phyloP scores from a whole-genome alignment of 2,888 invertebrate species.

The Aspidapion aeneum region DNA sequence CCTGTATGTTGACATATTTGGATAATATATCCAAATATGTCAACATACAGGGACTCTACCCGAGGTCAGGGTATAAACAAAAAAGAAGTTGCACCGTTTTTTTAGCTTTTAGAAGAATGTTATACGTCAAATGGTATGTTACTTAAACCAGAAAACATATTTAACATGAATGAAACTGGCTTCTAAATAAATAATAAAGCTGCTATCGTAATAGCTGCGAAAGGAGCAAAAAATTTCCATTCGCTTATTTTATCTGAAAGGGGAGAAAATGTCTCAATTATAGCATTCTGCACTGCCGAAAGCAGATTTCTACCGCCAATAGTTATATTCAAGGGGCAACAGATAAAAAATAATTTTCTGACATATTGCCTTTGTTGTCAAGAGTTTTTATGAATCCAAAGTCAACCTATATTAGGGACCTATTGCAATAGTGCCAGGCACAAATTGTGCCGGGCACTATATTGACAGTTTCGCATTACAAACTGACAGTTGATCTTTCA shows the following conservation, averaged over 20 bases:
- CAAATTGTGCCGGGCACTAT: too few relatives aligned
- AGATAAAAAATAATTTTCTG: constrained; percentile 16
- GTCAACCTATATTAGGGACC: constrained; percentile 27
- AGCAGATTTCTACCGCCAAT: constrained; percentile 20
- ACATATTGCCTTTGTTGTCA: constrained; percentile 27
- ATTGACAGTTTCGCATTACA: too few relatives aligned
- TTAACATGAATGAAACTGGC: constrained; percentile 24
- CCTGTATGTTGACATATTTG: too few relatives aligned
- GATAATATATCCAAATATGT: too few relatives aligned
- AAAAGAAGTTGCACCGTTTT: constrained; percentile 11
- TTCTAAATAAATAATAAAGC: constrained; percentile 24
- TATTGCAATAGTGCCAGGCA: too few relatives aligned
- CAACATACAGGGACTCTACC: too few relatives aligned
- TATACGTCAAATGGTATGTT: constrained; percentile 15
- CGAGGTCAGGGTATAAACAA: background rate
- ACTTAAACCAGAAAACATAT: constrained; percentile 17
- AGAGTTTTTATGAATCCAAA: constrained; percentile 25
- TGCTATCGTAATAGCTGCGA: constrained; percentile 20
- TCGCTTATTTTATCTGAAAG: constrained; percentile 18
- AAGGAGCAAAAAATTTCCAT: constrained; percentile 21
- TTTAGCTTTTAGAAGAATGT: constrained; percentile 3
- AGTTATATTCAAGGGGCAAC: constrained; percentile 18
- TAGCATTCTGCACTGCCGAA: constrained; percentile 23
- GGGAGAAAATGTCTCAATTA: constrained; percentile 24
- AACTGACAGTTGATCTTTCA: too few relatives aligned